Evolutionary conservation across 1,140 invertebrate genomes (phyloP), one percentile per base, ranked within the genome.

Genomic region (Octopus sinensis): DNA sequence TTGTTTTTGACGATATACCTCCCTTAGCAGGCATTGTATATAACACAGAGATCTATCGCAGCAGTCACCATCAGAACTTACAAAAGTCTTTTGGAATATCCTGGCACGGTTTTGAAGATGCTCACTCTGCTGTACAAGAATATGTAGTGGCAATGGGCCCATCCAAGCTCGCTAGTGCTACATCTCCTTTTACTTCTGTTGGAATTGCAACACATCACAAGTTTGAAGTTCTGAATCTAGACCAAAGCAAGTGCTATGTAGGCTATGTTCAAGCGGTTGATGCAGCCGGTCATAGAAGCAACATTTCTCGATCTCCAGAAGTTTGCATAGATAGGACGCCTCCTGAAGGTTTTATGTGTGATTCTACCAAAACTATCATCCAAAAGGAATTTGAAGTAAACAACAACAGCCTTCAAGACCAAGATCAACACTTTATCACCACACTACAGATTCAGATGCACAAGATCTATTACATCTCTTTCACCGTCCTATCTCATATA

Each of bases 61-160:
- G 82, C 56, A 30, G 17, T 13, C 75, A 54, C 53, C 78, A 51
- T 53, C 81, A 83, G 30, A 79, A 81, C 13, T 82, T 79, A 7
- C 75, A 30, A 4, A 54, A 77, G 62, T 23, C 76, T 17, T 2
- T 86, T 13, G 53, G 62, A 17, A 81, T 81, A 62, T 86, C 85
- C 3, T 86, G 84, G 83, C 79, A 83, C 68, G 85, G 85, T 12
- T 86, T 86, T 62, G 71, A 82, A 12, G 85, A 86, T 79, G 53
- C 13, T 4, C 81, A 86, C 23, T 85, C 84, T 13, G 80, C 52
- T n/a, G 81, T 86, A 53, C 51, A 76, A 79, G 75, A 71, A 9
- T 86, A 84, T 76, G 53, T 78, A 6, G 80, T 84, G 6, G 81
- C 84, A 43, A 23, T 86, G 52, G 53, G 83, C 6, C 56, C 53